Conservation (phyloP, 2,113 vertebrate genomes). For the Esox niger region DNA sequence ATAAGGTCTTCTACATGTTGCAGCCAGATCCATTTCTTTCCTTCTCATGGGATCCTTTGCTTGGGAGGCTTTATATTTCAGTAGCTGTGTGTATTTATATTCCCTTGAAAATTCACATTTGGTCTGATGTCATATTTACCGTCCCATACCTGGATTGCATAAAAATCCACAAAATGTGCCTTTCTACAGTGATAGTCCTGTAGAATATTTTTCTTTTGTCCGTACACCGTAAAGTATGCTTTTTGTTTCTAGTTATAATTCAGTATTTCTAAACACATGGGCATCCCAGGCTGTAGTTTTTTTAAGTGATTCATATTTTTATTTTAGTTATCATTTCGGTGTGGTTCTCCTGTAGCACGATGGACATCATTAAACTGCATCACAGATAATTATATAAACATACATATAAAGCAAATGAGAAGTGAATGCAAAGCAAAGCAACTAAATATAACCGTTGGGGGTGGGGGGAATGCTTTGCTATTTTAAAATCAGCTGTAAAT, state of each 20-base stretch:
- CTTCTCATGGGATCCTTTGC: constrained; percentile 1
- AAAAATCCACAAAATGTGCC: constrained; percentile 24
- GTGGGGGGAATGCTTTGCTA: constrained; percentile 26
- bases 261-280: neutral
- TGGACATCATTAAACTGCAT: constrained; percentile 7
- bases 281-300: neutral
- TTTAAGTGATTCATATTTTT: neutral
- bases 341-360: neutral
- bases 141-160: constrained; percentile 32
- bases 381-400: constrained; percentile 35
- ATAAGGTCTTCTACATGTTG: neutral
- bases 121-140: constrained; percentile 27
- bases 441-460: constrained; percentile 48
- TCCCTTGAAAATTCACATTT: constrained; percentile 30
- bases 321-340: neutral
- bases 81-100: constrained; percentile 37
- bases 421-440: constrained; percentile 34
- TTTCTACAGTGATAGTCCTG: constrained; percentile 10
- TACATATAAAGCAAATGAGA: too few species aligned
- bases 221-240: too few species aligned
- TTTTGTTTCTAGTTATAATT: too few species aligned
- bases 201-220: too few species aligned
- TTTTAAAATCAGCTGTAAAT: constrained; percentile 47
- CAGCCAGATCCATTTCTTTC: neutral
- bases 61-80: constrained; percentile 38